Conservation (phyloP, 2,113 vertebrate genomes). For the Lipotes vexillifer region DNA sequence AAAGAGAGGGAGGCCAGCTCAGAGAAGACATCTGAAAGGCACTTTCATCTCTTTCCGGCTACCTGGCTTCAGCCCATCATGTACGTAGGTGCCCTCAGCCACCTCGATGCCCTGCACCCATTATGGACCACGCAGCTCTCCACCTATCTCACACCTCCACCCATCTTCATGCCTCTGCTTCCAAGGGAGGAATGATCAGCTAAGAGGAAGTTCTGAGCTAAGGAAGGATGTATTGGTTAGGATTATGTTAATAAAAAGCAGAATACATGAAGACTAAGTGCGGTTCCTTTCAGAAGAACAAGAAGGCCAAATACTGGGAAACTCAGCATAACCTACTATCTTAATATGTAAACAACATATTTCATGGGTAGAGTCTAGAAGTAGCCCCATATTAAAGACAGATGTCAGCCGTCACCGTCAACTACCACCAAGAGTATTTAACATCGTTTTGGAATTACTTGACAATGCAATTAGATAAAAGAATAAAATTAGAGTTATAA, state of each 20-base stretch:
- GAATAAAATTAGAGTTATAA: not conserved
- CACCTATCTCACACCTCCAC: not conserved
- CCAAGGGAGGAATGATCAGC: not conserved
- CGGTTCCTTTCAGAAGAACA: not conserved
- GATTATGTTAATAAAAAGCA: not conserved
- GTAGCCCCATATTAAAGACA: not conserved
- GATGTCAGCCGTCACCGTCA: not conserved
- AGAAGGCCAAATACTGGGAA: not conserved
- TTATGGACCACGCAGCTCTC: not conserved
- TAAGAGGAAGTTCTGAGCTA: not conserved
- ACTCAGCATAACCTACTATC: not conserved
- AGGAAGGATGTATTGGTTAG: not conserved
- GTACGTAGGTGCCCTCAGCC: not conserved
- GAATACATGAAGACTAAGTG: not conserved
- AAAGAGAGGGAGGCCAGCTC: not conserved
- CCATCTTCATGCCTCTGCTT: not conserved
- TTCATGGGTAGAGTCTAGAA: not conserved
- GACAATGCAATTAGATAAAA: not conserved
- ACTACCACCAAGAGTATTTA: not conserved
- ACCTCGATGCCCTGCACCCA: not conserved
- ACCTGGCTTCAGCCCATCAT: not conserved
- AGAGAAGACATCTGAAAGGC: not conserved
- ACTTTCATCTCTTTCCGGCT: not conserved
- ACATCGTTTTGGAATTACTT: not conserved
- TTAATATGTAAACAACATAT: not conserved